Evolutionary conservation across 2,113 vertebrate species (phyloP).

Genomic region (Dromiciops gliroides): DNA sequence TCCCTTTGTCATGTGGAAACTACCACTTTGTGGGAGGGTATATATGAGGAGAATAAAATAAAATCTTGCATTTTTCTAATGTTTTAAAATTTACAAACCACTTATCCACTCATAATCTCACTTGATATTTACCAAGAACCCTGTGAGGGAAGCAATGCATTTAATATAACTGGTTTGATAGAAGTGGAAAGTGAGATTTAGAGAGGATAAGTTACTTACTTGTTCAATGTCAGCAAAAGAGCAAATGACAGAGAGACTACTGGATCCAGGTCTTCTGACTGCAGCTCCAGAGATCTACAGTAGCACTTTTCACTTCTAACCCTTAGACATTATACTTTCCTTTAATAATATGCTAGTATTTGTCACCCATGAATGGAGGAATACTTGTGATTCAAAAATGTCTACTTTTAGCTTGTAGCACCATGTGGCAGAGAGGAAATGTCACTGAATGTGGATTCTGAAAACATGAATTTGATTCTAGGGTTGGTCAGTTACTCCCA

Average conservation of each 20-base stretch:
- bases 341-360: background rate
- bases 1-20: background rate
- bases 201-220: background rate
- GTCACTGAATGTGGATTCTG: background rate
- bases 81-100: background rate
- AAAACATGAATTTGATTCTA: background rate
- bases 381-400: background rate
- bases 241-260: background rate
- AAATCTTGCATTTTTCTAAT: background rate
- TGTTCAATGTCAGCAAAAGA: background rate
- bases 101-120: background rate
- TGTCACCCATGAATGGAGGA: background rate
- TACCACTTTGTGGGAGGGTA: background rate
- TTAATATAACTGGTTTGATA: background rate
- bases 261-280: background rate
- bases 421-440: background rate
- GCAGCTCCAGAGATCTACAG: background rate
- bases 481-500: too few relatives aligned
- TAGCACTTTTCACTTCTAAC: background rate
- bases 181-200: background rate
- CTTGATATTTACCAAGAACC: background rate
- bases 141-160: background rate
- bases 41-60: background rate
- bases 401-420: too few relatives aligned
- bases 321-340: background rate